These are phyloP conservation scores for Hydraecia micacea DNA, from an alignment of 2,888 invertebrate species.

Conservation along the genomic window DNA sequence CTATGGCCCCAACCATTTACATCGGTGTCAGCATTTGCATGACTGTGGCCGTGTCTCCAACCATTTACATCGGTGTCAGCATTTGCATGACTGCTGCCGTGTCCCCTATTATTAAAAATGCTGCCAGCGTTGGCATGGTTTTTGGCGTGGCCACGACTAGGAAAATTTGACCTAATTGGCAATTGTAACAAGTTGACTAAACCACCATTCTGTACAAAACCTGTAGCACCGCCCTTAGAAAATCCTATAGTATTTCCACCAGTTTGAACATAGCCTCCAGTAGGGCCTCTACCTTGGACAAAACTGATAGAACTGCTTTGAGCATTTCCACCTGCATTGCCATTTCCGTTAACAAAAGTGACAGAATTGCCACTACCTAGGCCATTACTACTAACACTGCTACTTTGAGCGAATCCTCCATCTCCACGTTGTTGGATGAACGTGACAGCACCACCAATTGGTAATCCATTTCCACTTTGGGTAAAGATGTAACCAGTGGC, in stretches of 20 bases:
- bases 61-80: background rate
- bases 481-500: slow-evolving; percentile 7
- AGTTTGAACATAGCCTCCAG: background rate
- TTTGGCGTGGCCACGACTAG: background rate
- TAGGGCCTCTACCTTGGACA: background rate
- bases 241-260: background rate
- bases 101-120: no score
- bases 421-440: slow-evolving; percentile 16
- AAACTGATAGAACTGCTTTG: slow-evolving; percentile 21
- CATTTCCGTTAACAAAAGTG: background rate
- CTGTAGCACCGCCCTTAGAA: background rate
- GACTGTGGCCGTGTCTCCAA: background rate
- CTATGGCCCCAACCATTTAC: background rate
- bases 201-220: slow-evolving; percentile 1
- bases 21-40: background rate
- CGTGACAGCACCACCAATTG: slow-evolving; percentile 13
- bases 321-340: background rate
- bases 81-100: background rate
- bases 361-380: slow-evolving; percentile 5
- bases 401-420: slow-evolving; percentile 3
- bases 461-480: slow-evolving; percentile 7
- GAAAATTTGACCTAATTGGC: background rate
- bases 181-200: background rate
- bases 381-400: slow-evolving; percentile 10
- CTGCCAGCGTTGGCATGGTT: background rate